Evolutionary conservation across 2,797 vertebrate genomes (phyloP).

Genomic region (Lepidocolaptes lacrymiger): DNA sequence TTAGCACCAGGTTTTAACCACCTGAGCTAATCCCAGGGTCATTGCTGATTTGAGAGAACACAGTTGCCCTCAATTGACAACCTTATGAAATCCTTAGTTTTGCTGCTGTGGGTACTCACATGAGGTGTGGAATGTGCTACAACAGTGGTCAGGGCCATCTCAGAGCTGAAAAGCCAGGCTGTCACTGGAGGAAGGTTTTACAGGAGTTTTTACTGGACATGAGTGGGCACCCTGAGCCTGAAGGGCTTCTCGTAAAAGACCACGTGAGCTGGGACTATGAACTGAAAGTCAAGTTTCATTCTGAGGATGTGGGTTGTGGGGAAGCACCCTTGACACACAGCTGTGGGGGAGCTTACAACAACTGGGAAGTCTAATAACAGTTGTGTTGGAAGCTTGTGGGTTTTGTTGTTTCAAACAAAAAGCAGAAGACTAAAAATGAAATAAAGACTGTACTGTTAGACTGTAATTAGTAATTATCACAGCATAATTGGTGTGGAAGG

Average conservation of each 20-base stretch:
- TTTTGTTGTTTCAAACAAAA: neutral
- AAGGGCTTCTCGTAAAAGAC: neutral
- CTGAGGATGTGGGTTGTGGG: neutral
- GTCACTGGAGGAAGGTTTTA: neutral
- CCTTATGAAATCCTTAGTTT: neutral
- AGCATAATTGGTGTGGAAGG: neutral
- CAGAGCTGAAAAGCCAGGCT: neutral
- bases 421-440: neutral
- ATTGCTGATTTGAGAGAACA: neutral
- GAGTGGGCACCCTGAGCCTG: neutral
- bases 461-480: neutral
- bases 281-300: neutral
- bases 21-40: neutral
- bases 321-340: neutral
- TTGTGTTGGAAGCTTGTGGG: neutral
- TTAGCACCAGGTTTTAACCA: neutral
- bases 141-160: neutral
- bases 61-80: neutral
- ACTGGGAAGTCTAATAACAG: neutral
- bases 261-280: rapidly evolving
- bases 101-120: neutral
- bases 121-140: neutral
- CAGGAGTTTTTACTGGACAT: neutral
- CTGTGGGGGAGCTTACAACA: neutral
- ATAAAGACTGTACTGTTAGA: neutral